These are phyloP conservation scores for Aleiodes leptofemur DNA, from an alignment of 2,888 invertebrate species.

Conservation along the genomic window DNA sequence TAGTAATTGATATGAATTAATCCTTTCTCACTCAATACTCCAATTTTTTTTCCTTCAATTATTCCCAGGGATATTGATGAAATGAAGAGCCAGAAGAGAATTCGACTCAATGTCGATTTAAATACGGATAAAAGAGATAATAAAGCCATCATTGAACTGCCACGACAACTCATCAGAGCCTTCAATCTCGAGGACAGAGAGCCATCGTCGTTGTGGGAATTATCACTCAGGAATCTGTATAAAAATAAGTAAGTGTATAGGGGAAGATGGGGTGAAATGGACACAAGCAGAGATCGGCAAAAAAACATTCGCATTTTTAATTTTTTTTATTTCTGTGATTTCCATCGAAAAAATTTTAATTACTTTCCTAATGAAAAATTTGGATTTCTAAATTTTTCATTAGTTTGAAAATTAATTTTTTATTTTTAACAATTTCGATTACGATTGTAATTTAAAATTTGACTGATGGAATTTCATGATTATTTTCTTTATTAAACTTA, in stretches of 20 bases:
- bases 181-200: slow-evolving; percentile 59
- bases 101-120: slow-evolving; percentile 59
- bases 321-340: too few species aligned
- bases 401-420: too few species aligned
- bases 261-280: not conserved
- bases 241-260: slow-evolving; percentile 59
- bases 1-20: slow-evolving; percentile 36
- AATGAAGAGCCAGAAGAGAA: slow-evolving; percentile 51
- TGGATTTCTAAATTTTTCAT: too few species aligned
- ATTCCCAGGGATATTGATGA: slow-evolving; percentile 44
- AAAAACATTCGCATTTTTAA: too few species aligned
- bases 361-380: too few species aligned
- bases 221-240: slow-evolving; percentile 67
- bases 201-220: slow-evolving; percentile 65
- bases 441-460: too few species aligned
- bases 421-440: too few species aligned
- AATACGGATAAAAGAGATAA: slow-evolving; percentile 45
- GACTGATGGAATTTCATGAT: too few species aligned
- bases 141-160: slow-evolving; percentile 62
- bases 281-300: too few species aligned
- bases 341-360: too few species aligned
- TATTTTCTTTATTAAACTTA: too few species aligned
- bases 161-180: slow-evolving; percentile 66
- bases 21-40: not conserved
- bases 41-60: slow-evolving; percentile 9